Evolutionary conservation across 1,140 invertebrate species (phyloP).

Genomic region (Atopsyche davidsoni): DNA sequence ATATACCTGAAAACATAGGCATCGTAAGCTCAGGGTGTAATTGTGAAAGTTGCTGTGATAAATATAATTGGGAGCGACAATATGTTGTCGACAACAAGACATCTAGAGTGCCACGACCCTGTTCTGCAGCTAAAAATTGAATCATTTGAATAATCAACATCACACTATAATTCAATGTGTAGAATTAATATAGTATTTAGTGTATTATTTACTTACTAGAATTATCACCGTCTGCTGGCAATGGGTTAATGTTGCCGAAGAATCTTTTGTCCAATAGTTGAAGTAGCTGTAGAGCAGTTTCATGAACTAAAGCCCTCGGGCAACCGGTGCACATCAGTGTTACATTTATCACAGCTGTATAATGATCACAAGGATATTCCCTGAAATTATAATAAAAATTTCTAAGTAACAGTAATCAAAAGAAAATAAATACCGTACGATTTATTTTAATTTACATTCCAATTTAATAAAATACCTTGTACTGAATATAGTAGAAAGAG

Average conservation of each 20-base stretch:
- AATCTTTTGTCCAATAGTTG: slow-evolving; percentile 93
- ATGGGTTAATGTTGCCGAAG: slow-evolving; percentile 74
- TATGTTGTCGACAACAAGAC: slow-evolving; percentile 79
- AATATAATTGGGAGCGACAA: slow-evolving; percentile 84
- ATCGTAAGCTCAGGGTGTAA: slow-evolving; percentile 95
- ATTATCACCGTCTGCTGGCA: slow-evolving; percentile 62
- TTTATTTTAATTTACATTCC: slow-evolving; percentile 2
- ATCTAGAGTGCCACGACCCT: slow-evolving; percentile 69
- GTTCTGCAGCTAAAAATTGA: slow-evolving; percentile 52
- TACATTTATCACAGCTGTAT: slow-evolving; percentile 95
- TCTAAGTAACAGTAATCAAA: not conserved
- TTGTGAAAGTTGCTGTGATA: slow-evolving; percentile 86
- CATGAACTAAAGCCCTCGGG: slow-evolving; percentile 82
- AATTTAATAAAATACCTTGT: slow-evolving; percentile 59
- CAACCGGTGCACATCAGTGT: slow-evolving; percentile 94
- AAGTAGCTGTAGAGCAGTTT: slow-evolving; percentile 88
- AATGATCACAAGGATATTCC: slow-evolving; percentile 98
- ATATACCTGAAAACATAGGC: slow-evolving; percentile 95
- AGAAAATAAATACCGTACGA: not conserved
- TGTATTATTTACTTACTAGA: slow-evolving; percentile 44
- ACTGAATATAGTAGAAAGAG: slow-evolving; percentile 92
- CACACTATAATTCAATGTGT: not conserved
- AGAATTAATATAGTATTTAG: not conserved
- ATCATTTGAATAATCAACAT: slow-evolving; percentile 1
- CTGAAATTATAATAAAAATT: too few species aligned